phyloP scores from a whole-genome alignment of 1,140 invertebrate species.

The Antheraea mylitta region DNA sequence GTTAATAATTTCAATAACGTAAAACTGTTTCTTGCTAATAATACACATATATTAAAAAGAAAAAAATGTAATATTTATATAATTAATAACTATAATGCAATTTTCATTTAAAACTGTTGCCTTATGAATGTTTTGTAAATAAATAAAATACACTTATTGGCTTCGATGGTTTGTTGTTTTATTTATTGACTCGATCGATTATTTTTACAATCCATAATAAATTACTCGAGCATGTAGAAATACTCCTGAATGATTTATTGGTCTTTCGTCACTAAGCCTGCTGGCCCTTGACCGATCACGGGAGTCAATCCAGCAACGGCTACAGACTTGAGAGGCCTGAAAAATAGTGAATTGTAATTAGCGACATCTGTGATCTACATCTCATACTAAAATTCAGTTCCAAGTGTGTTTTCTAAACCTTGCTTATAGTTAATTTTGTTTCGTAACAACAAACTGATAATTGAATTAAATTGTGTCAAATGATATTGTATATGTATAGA shows the following conservation, averaged over 20 bases:
- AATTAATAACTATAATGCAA: slow-evolving; percentile 39
- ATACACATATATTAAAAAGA: no score
- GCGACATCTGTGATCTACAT: slow-evolving; percentile 10
- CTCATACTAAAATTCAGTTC: not conserved
- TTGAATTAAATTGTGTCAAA: no score
- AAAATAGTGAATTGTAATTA: slow-evolving; percentile 24
- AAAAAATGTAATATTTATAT: slow-evolving; percentile 36
- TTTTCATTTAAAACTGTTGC: slow-evolving; percentile 73
- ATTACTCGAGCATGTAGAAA: no score
- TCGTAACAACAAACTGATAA: no score
- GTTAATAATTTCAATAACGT: no score
- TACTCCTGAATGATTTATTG: slow-evolving; percentile 18
- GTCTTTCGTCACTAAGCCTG: slow-evolving; percentile 58
- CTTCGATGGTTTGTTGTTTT: slow-evolving; percentile 59
- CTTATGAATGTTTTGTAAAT: slow-evolving; percentile 77
- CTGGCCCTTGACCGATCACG: slow-evolving; percentile 60
- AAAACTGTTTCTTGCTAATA: no score
- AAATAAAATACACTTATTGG: slow-evolving; percentile 74
- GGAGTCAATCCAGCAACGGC: slow-evolving; percentile 58
- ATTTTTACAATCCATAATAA: no score
- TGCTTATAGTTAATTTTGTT: no score
- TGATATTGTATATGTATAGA: no score
- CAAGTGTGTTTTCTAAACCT: no score
- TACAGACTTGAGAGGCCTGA: slow-evolving; percentile 61
- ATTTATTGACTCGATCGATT: slow-evolving; percentile 28